A percentile compares a stretch with the other conserved stretches of the same genome.
Evolutionary conservation across 2,113 vertebrate species (phyloP).

Genomic region (Anolis carolinensis): DNA sequence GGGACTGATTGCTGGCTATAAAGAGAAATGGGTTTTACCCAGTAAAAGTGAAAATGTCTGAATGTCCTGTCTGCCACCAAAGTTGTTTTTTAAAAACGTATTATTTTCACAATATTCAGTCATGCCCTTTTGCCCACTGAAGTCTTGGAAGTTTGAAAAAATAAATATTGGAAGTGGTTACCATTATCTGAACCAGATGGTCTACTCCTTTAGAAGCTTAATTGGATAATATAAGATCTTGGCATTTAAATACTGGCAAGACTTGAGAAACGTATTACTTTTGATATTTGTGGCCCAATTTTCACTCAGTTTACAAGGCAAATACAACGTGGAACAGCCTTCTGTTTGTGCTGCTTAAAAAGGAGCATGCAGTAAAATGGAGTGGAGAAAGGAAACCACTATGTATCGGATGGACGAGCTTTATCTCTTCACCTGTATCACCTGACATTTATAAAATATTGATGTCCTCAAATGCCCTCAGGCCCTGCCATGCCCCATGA

Average conservation of each 20-base stretch:
- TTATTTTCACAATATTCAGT: background rate
- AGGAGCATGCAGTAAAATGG: conserved; percentile 21
- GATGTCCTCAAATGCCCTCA: background rate
- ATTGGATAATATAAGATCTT: conserved; percentile 60
- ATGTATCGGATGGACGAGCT: background rate
- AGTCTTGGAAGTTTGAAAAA: conserved; percentile 48
- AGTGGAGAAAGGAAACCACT: background rate
- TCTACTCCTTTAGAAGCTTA: conserved; percentile 60
- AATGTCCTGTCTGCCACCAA: background rate
- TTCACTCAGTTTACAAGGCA: background rate
- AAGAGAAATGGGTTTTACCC: background rate
- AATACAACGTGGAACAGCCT: background rate
- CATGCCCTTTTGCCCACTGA: background rate
- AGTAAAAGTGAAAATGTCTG: background rate
- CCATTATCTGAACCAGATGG: conserved; percentile 71
- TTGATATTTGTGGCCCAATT: conserved; percentile 26
- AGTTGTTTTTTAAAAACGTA: background rate
- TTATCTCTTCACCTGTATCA: background rate
- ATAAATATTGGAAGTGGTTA: conserved; percentile 62
- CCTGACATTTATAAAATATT: background rate
- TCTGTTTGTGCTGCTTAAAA: background rate
- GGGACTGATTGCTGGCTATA: background rate
- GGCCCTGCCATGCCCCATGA: too few species aligned
- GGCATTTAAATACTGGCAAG: conserved; percentile 42
- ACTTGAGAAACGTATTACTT: conserved; percentile 29